Percentiles rank a stretch among this genome's conserved stretches.
Evolutionary conservation across 92 coral and sea anemone species (phyloP).

Genomic region (Scolanthus callimorphus): DNA sequence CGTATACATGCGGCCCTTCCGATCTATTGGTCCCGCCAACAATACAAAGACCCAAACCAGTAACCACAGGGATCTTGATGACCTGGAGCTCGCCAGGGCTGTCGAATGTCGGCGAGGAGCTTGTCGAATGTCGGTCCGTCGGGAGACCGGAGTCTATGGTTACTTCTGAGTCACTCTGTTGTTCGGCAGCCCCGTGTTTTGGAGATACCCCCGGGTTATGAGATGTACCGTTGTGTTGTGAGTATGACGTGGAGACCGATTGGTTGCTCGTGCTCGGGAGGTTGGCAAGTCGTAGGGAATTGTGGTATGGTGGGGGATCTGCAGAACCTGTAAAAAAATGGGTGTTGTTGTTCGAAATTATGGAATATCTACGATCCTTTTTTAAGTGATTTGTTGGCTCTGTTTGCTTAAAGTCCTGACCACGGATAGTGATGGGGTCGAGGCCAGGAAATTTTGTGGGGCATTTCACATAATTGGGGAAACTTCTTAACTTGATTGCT

Average conservation of each 20-base stretch:
- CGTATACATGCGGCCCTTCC: constrained; percentile 88
- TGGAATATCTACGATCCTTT: too few species aligned
- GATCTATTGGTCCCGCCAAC: constrained; percentile 92
- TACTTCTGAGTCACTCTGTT: constrained; percentile 82
- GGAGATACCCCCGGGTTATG: constrained; percentile 44
- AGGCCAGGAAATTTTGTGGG: too few species aligned
- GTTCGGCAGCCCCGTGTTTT: constrained; percentile 59
- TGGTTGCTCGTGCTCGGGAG: constrained; percentile 21
- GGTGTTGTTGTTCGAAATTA: too few species aligned
- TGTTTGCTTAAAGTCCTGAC: too few species aligned
- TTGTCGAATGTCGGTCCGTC: constrained; percentile 75
- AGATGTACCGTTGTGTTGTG: constrained; percentile 46
- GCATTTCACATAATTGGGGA: too few species aligned
- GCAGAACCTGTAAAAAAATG: constrained; percentile 31
- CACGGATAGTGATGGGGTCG: too few species aligned
- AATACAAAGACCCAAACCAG: constrained; percentile 90
- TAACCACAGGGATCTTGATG: constrained; percentile 53
- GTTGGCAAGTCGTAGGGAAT: constrained; percentile 37
- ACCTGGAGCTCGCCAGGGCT: constrained; percentile 83
- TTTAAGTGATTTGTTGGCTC: too few species aligned
- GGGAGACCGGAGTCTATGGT: constrained; percentile 94
- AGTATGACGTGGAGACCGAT: constrained; percentile 2
- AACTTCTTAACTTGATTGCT: too few species aligned
- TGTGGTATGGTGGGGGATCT: constrained; percentile 73
- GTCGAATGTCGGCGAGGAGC: constrained; percentile 86